Conservation (phyloP, 2,113 vertebrate species). For the Pyrgilauda ruficollis region DNA sequence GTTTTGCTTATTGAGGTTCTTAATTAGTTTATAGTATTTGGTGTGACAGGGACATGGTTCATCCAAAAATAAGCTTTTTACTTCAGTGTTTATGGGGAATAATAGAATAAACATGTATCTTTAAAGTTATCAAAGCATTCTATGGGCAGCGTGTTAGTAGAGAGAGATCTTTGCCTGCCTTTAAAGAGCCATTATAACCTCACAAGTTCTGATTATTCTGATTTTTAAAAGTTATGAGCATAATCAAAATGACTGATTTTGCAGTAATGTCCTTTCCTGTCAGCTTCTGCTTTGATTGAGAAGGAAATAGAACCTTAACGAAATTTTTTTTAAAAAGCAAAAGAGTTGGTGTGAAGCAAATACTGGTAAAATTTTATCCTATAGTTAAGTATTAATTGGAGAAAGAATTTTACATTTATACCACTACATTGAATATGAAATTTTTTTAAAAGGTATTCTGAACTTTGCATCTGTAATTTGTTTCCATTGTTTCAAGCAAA, state of each 20-base stretch:
- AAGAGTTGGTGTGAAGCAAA: neutral
- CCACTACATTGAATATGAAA: neutral
- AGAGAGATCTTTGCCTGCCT: neutral
- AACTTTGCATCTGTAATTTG: neutral
- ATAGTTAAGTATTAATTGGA: neutral
- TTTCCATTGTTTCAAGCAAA: constrained; percentile 1
- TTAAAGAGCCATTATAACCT: neutral
- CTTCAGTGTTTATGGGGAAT: neutral
- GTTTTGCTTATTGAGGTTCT: neutral
- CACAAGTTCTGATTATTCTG: neutral
- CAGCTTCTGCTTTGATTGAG: neutral
- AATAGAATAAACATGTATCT: neutral
- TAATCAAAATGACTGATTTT: neutral
- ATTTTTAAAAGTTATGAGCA: neutral
- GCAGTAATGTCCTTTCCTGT: neutral
- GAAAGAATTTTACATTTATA: neutral
- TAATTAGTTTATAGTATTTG: neutral
- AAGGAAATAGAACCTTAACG: neutral
- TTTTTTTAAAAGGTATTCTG: neutral
- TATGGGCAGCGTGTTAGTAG: neutral
- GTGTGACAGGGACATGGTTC: neutral
- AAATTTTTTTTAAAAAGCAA: neutral
- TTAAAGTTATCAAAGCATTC: neutral
- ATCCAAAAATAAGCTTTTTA: neutral
- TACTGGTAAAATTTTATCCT: neutral